These are phyloP conservation scores for Laupala kohalensis DNA, from an alignment of 1,140 invertebrate species.

Conservation along the genomic window DNA sequence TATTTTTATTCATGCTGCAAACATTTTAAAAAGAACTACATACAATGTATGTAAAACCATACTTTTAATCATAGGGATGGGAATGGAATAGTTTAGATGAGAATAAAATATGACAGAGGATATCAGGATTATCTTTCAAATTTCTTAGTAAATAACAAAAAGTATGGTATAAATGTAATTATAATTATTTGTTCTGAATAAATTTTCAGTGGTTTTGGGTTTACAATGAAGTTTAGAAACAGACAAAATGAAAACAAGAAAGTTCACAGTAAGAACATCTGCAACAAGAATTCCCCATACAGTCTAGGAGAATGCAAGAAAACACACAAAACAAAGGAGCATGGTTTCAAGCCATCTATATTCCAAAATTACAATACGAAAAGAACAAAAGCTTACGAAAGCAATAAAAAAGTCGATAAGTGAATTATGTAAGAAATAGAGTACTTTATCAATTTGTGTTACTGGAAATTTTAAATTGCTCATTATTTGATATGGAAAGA, in stretches of 20 bases:
- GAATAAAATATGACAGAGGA: neutral
- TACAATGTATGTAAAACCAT: neutral
- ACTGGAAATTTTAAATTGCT: no score
- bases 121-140: no score
- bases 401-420: no score
- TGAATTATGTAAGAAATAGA: no score
- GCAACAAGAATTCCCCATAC: neutral
- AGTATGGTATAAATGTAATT: neutral
- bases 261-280: neutral
- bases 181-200: neutral
- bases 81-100: neutral
- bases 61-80: neutral
- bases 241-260: no score
- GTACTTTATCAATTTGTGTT: no score
- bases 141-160: no score
- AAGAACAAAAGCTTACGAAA: neutral
- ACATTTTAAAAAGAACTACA: neutral
- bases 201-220: neutral
- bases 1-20: neutral
- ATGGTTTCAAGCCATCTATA: neutral
- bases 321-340: neutral
- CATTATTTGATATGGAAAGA: no score
- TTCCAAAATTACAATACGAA: neutral
- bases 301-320: neutral
- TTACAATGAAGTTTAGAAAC: neutral